These are phyloP conservation scores for Drosophila chauvacae DNA, from an alignment of 1,140 invertebrate genomes.

Conservation along the genomic window DNA sequence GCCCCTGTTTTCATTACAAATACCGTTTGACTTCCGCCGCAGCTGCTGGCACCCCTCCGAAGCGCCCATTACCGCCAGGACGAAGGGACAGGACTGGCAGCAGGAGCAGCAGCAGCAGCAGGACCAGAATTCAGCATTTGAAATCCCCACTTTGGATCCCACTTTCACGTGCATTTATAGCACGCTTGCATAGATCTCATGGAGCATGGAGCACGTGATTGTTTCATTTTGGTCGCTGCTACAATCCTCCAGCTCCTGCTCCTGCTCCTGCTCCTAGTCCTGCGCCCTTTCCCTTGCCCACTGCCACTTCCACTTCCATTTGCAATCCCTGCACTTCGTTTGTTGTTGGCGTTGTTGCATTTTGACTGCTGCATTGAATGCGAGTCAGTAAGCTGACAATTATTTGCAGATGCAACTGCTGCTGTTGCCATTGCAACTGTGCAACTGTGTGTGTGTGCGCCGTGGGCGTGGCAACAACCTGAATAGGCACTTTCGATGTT, in stretches of 20 bases:
- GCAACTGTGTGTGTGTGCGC: slow-evolving; percentile 27
- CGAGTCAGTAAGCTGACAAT: slow-evolving; percentile 80
- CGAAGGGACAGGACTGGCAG: not conserved
- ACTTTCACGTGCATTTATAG: slow-evolving; percentile 79
- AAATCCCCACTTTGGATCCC: slow-evolving; percentile 69
- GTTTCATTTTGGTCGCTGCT: slow-evolving; percentile 76
- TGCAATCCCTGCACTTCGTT: not conserved
- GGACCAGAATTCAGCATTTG: slow-evolving; percentile 40
- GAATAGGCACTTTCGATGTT: slow-evolving; percentile 82
- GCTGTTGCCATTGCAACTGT: slow-evolving; percentile 38
- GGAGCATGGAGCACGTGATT: slow-evolving; percentile 81
- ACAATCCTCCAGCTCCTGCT: slow-evolving; percentile 43
- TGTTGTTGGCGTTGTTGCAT: slow-evolving; percentile 25
- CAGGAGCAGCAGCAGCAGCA: not conserved
- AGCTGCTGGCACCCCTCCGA: slow-evolving; percentile 21
- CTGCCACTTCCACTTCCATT: not conserved
- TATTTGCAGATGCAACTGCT: slow-evolving; percentile 77
- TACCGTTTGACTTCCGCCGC: slow-evolving; percentile 82
- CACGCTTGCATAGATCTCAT: slow-evolving; percentile 79
- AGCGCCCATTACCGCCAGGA: slow-evolving; percentile 6
- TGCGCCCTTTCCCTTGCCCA: not conserved
- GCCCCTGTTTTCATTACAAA: slow-evolving; percentile 82
- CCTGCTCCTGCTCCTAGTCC: not conserved
- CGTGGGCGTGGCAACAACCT: slow-evolving; percentile 76
- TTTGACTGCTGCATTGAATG: slow-evolving; percentile 62